A percentile compares a stretch with the other conserved stretches of the same genome.
These are phyloP conservation scores for Peucedramus taeniatus DNA, from an alignment of 2,113 vertebrate genomes.

Conservation along the genomic window DNA sequence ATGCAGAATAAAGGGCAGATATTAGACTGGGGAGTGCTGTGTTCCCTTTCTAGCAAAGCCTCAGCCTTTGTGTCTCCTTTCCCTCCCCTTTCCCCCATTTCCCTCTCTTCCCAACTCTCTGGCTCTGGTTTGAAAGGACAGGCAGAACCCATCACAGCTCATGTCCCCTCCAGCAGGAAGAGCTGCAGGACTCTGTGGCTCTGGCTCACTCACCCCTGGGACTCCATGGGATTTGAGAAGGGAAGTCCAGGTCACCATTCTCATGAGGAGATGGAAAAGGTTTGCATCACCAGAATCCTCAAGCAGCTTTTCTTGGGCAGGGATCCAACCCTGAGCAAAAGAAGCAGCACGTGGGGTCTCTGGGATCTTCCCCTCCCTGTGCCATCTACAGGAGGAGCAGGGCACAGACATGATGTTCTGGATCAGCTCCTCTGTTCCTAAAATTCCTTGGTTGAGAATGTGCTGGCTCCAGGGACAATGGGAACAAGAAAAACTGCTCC, in stretches of 20 bases:
- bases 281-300: background rate
- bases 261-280: background rate
- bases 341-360: background rate
- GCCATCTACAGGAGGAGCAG: background rate
- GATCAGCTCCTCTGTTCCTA: background rate
- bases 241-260: background rate
- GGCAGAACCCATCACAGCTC: background rate
- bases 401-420: fast-evolving
- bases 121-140: background rate
- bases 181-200: background rate
- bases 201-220: background rate
- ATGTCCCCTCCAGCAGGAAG: background rate
- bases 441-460: background rate
- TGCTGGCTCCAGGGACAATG: background rate
- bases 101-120: background rate
- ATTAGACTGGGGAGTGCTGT: background rate
- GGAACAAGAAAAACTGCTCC: background rate
- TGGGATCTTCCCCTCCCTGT: background rate
- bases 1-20: slow-evolving; percentile 1
- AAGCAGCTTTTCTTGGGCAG: background rate
- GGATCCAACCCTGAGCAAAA: background rate
- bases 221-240: background rate
- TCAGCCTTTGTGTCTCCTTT: background rate
- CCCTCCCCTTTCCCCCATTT: background rate
- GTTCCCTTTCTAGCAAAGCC: background rate